These are phyloP conservation scores for Helicorthomorpha holstii DNA, from an alignment of 1,140 invertebrate genomes.

Conservation along the genomic window DNA sequence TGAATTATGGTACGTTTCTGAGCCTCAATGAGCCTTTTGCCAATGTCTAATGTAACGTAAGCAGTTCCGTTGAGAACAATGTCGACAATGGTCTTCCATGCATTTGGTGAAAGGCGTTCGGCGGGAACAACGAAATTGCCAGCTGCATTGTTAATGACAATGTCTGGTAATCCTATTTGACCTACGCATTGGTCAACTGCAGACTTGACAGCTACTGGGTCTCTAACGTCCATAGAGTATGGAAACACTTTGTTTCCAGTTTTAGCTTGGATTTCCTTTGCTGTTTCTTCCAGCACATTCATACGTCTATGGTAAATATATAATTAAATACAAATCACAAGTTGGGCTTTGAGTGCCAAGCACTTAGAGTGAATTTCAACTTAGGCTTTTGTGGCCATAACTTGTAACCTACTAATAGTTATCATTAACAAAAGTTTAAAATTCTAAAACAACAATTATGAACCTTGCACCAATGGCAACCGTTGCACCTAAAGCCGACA, in stretches of 20 bases:
- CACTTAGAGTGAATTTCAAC: too few species aligned
- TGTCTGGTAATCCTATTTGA: slow-evolving; percentile 32
- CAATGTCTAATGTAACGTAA: slow-evolving; percentile 33
- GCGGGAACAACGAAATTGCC: slow-evolving; percentile 40
- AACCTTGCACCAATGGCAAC: slow-evolving; percentile 17
- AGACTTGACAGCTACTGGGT: slow-evolving; percentile 26
- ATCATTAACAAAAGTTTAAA: too few species aligned
- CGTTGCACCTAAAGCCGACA: slow-evolving; percentile 34
- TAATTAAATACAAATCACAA: too few species aligned
- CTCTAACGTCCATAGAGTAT: slow-evolving; percentile 37
- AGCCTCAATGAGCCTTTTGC: slow-evolving; percentile 33
- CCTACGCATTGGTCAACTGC: slow-evolving; percentile 31
- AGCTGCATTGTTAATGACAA: slow-evolving; percentile 43
- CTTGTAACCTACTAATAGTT: too few species aligned
- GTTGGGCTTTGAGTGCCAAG: too few species aligned
- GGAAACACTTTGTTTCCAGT: too few species aligned
- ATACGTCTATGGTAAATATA: too few species aligned
- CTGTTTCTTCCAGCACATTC: too few species aligned
- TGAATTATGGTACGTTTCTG: slow-evolving; percentile 27
- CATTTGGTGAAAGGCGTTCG: slow-evolving; percentile 35
- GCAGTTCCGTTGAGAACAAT: slow-evolving; percentile 38
- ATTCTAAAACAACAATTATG: too few species aligned
- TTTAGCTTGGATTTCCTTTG: too few species aligned
- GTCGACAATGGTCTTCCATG: slow-evolving; percentile 34
- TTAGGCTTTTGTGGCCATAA: too few species aligned